Evolutionary conservation across 2,888 invertebrate genomes (phyloP), one percentile per base, ranked within the genome.

Genomic region (Acleris cristana): DNA sequence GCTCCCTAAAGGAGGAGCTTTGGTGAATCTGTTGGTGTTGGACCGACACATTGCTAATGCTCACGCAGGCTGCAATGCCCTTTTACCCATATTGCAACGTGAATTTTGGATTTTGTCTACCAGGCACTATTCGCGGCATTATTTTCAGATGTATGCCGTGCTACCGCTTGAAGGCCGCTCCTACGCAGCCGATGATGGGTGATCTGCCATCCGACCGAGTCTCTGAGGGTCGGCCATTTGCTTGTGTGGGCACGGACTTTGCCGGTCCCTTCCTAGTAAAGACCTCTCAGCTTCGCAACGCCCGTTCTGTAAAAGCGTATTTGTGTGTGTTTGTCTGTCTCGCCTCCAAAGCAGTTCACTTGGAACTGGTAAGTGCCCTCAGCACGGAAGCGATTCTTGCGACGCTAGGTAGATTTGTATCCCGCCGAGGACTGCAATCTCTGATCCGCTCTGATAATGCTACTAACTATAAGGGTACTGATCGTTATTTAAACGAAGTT

Each of bases 131-230:
- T 40, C 21, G 55, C 14, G n/a, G 19, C 19, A 34, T 55, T 12
- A 19, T 55, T 12, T 55, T 55, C 14, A 34, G n/a, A 12, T 55
- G 40, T 40, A 40, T 55, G 40, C 55, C 55, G 14, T 55, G 55
- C 16, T 55, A 19, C 14, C 19, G 55, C 5, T 40, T 55, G 40
- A 44, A 44, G 40, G 40, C 55, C 3, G n/a, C 55, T 14, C 34
- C 55, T 5, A 55, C 40, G 55, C 55, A 55, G 19, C 40, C 55
- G 14, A 34, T 40, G 19, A 55, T 55, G 40, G 55, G 55, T 3
- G 55, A 55, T 21, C n/a, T 53, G 14, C 52, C 52, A 7, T 26
- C 26, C 3, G 52, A 53, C 52, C 5, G 52, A 26, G 52, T 53
- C n/a, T 26, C 52, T 6, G 52, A 53, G 4, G 16, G 16, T 7